These are phyloP conservation scores for Patella pellucida DNA, from an alignment of 2,888 invertebrate genomes.

Conservation along the genomic window DNA sequence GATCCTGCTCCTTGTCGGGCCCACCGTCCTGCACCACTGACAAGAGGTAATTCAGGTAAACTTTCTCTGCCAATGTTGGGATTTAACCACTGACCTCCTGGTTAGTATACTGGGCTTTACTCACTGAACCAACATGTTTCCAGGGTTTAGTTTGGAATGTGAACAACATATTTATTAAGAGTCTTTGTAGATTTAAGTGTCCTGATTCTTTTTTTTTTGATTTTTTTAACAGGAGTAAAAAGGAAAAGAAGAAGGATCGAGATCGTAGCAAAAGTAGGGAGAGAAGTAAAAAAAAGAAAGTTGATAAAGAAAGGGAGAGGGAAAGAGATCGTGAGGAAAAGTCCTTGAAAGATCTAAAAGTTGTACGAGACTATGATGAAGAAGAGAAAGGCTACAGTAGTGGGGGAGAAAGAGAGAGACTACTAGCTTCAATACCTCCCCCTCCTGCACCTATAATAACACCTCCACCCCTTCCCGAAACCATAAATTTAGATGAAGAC, in stretches of 20 bases:
- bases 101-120: too few species aligned
- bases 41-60: too few species aligned
- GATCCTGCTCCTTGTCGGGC: too few species aligned
- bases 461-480: conserved; percentile 20
- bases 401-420: conserved; percentile 31
- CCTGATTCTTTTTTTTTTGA: not conserved
- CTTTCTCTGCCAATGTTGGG: too few species aligned
- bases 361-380: conserved; percentile 57
- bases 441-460: conserved; percentile 28
- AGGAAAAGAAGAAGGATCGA: conserved; percentile 41
- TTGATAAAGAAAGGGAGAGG: conserved; percentile 42
- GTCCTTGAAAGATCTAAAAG: conserved; percentile 35
- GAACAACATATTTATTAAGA: too few species aligned
- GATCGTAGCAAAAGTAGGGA: conserved; percentile 32
- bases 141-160: too few species aligned
- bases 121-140: too few species aligned
- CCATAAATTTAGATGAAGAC: conserved; percentile 36
- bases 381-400: conserved; percentile 51
- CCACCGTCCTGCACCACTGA: too few species aligned
- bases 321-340: conserved; percentile 35
- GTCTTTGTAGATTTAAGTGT: too few species aligned
- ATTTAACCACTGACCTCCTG: too few species aligned
- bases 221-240: conserved; percentile 35
- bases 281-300: conserved; percentile 34
- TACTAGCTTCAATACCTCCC: conserved; percentile 25